Base-by-base conservation (phyloP, 1,140 invertebrate genomes). In the Cardiocondyla obscurior region DNA sequence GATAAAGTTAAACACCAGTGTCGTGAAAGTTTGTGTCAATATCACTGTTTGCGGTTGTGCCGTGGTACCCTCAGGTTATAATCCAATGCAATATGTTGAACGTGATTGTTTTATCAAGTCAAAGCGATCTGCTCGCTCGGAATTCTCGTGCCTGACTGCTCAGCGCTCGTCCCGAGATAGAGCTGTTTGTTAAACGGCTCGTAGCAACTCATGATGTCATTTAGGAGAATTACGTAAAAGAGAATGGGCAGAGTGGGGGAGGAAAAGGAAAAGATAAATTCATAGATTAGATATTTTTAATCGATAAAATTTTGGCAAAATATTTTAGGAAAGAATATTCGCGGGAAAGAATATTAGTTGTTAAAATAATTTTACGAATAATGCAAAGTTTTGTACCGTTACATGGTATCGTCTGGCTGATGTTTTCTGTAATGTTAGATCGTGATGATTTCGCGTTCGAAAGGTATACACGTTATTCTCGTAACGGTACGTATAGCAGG, bases 11-110 rank as follows among this genome's bases (percentile, higher is more conserved):
- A 79, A 42, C 42, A 42, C 39, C 19, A 55, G 12, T 12, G 46
- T 39, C 16, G 58, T 62, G 60, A 53, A 79, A 79, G 62, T 69
- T 79, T 46, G 46, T 55, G 74, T 55, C 46, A 69, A 79, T 69
- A 69, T 67, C 46, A 69, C 14, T 36, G 46, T 19, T 69, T 33
- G 57, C 28, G 30, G 12, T 67, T 49, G 30, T 58, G 44, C 30
- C 30, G 46, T 53, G 10, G 16, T 14, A 65, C 33, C 22, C 44
- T 53, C 33, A 30, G 46, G 22, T 42, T 79, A 69, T 39, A 69
- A 30, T 67, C 42, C 72, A 46, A 76, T 62, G 51, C 70, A 36
- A 42, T 58, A 73, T 70, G 36, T 73, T 42, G 16, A 73, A 58
- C 57, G 72, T 30, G 39, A 76, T 76, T 76, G 57, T 64, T 62